These are phyloP conservation scores for Zosterops hypoxanthus DNA, from an alignment of 2,113 vertebrate species.

Conservation along the genomic window DNA sequence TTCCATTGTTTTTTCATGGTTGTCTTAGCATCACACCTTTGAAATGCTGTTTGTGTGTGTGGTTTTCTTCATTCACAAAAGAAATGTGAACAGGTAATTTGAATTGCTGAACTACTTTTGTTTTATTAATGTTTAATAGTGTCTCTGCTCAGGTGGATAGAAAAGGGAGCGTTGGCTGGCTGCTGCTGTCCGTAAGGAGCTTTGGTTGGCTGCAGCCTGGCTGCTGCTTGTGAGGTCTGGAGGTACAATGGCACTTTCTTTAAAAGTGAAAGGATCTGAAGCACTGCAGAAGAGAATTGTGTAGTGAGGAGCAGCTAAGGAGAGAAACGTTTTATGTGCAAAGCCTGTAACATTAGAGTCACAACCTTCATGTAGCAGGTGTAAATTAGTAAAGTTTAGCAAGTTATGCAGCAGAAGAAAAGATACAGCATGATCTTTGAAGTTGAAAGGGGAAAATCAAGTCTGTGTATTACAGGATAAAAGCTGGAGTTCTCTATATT, in stretches of 20 bases:
- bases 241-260: conserved; percentile 51
- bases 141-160: conserved; percentile 58
- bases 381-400: not conserved
- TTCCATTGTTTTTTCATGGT: not conserved
- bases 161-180: conserved; percentile 55
- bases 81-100: conserved; percentile 27
- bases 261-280: conserved; percentile 40
- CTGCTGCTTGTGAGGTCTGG: conserved; percentile 51
- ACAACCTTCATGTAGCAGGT: not conserved
- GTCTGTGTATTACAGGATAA: not conserved
- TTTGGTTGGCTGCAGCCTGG: conserved; percentile 55
- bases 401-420: not conserved
- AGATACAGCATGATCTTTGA: not conserved
- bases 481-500: not conserved
- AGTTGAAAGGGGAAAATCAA: not conserved
- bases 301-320: not conserved
- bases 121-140: conserved; percentile 55
- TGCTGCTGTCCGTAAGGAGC: conserved; percentile 51
- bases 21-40: not conserved
- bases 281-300: not conserved
- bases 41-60: not conserved
- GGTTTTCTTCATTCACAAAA: not conserved
- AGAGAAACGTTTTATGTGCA: not conserved
- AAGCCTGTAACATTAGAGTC: not conserved
- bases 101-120: conserved; percentile 45